Evolutionary conservation across 2,797 vertebrate species (phyloP), one percentile per base, ranked within the genome.

Genomic region (Eutrigla gurnardus): DNA sequence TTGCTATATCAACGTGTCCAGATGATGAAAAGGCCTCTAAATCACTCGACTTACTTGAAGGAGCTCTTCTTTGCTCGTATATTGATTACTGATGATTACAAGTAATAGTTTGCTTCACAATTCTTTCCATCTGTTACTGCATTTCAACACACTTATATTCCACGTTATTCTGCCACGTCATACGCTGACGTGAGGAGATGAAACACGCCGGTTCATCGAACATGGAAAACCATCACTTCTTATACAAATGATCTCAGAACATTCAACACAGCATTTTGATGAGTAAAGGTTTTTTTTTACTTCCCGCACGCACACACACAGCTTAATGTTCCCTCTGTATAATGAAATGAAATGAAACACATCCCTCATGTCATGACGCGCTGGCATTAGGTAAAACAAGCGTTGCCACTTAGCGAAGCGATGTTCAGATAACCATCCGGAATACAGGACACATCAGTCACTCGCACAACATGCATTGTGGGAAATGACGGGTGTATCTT

Each of bases 381-480:
- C n/a, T 54, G 66, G 60, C 55, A 57, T 73, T 45, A 77, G 83
- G 47, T 70, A 62, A 87, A 90, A 61, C 65, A 47, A 69, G 49
- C 57, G 73, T 65, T 49, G 47, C 43, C 50, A 50, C 53, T 74
- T 70, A 65, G 53, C 83, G 86, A 25, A 92, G 73, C 69, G 78
- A 89, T 88, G 82, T 54, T 83, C 69, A 75, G 78, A 91, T 77
- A 70, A 61, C 37, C 53, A 68, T 45, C 49, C 54, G 35, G 54
- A 75, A 57, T n/a, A 49, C 75, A 77, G 73, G 40, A 77, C 80
- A 77, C 80, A 88, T 90, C 81, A 81, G 74, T 92, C 88, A 88
- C 66, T 25, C 25, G 25, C 3, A 37, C 40, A 9, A 46, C 17
- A 65, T 78, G 73, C 32, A 12, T 13, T 6, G 55, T 53, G 7